Evolutionary conservation across 2,888 invertebrate species (phyloP), one percentile per base, ranked within the genome.

Genomic region (Brachylomia viminalis): DNA sequence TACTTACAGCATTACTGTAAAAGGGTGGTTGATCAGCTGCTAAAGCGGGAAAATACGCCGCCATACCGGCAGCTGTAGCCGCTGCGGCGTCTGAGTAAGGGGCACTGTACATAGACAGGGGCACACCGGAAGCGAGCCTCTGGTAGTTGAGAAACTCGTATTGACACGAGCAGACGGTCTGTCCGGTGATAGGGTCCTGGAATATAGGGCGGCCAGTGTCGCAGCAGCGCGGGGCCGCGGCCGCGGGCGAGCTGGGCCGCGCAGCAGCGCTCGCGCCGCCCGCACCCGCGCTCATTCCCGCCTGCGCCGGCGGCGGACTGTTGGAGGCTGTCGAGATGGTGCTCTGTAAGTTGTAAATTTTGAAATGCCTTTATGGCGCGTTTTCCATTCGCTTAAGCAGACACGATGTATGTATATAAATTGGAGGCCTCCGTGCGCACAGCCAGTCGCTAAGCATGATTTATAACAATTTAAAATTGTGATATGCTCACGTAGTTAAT

Each of bases 181-280:
- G 98, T 74, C 98, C 98, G 88, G 98, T 98, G 88, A 98, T 97
- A 64, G 98, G 98, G 95, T 98, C 98, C 92, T 98, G 98, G 97
- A 98, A 98, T 93, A 99, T 97, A 85, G 99, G 98, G 91, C 99
- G 97, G 87, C 99, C 99, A 86, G 99, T 98, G 97, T 99, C 99
- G 97, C 99, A 99, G 97, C 99, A 99, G 90, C 98, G 96, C 82
- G 97, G 96, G 86, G 97, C 96, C 75, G 97, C 93, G 79, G 97
- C 95, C 74, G 96, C 94, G 65, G 97, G 95, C 83, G 97, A 95
- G 92, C 97, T 94, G 72, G 97, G 94, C 77, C 97, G 94, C 74
- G 97, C 95, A 82, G 97, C 89, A 94, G 97, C 94, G 96, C 97
- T 90, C 72, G 92, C 93, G 94, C 94, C 96, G 91, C 92, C 96